Evolutionary conservation across 2,113 vertebrate species (phyloP), one percentile per base, ranked within the genome.

Genomic region (Myrmecobius fasciatus): DNA sequence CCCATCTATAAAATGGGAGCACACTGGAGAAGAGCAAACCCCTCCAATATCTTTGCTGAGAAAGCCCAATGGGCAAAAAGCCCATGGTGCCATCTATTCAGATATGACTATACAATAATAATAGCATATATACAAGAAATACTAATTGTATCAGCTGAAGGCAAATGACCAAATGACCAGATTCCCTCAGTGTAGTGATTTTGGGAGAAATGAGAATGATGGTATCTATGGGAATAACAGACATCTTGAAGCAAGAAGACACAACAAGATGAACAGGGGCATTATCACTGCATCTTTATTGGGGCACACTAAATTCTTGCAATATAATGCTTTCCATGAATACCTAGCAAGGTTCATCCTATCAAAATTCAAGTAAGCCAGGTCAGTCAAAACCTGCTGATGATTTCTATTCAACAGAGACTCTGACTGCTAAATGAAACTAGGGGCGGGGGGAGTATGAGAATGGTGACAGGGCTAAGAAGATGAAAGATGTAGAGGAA

Each of bases 211-310:
- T 36, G 31, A 17, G 60, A 67, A 36, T 67, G 31, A 31, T 67
- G 31, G 31, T 36, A 12, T 31, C 60, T 67, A 67, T 36, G 60
- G 12, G 12, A 67, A 22, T 53, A 53, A 53, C 53, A 6, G 24
- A 24, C 53, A 53, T 53, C 53, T 3, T 53, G 53, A 25, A 67
- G 28, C 2, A 28, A 52, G 52, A 51, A 25, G 53, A 0, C 0
- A 36, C 6, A 4, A 9, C 2, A 43, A 10, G 14, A 49, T 0
- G 0, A 8, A 0, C 1, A 8, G 0, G 14, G 54, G 47, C 52
- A 52, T 54, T 95, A 52, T 5, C 3, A 1, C 22, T 46, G 0
- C 0, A 20, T 36, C 49, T 28, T 25, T 10, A 17, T 2, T 24
- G 52, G 31, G 31, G 31, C n/a, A 25, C 10, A 25, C 0, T 89